Evolutionary conservation across 2,888 invertebrate species (phyloP).

Genomic region (Colletes collaris): DNA sequence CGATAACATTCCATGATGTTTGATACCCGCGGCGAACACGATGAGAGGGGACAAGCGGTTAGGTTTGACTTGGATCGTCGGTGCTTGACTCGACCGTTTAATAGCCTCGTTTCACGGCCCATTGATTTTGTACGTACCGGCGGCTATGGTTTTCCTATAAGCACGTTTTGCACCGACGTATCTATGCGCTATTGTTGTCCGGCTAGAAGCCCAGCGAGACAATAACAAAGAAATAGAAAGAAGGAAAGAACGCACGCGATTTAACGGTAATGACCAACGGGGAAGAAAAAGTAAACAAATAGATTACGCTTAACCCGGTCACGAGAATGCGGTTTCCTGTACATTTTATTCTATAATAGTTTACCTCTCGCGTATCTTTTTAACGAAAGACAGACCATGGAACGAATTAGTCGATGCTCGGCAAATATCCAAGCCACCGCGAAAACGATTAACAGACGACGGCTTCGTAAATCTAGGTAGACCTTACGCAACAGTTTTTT

Average conservation of each 20-base stretch:
- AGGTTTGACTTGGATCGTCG: slow-evolving; percentile 66
- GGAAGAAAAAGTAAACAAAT: slow-evolving; percentile 43
- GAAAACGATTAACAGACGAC: not conserved
- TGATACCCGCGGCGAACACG: slow-evolving; percentile 46
- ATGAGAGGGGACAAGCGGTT: slow-evolving; percentile 62
- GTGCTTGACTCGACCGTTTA: slow-evolving; percentile 73
- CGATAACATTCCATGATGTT: slow-evolving; percentile 51
- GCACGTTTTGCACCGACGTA: slow-evolving; percentile 36
- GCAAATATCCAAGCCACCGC: not conserved
- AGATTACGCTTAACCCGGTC: slow-evolving; percentile 50
- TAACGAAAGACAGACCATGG: not conserved
- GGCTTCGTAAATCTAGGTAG: not conserved
- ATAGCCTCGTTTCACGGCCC: slow-evolving; percentile 77
- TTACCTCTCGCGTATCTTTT: not conserved
- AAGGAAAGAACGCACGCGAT: slow-evolving; percentile 14
- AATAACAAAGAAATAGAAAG: not conserved
- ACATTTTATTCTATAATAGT: not conserved
- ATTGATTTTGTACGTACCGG: slow-evolving; percentile 68
- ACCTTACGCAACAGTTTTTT: not conserved
- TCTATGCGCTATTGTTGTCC: slow-evolving; percentile 43
- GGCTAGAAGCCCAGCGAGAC: not conserved
- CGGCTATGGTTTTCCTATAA: slow-evolving; percentile 52
- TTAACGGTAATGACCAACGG: slow-evolving; percentile 30
- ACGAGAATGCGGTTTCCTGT: slow-evolving; percentile 15
- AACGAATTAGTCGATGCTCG: not conserved